A percentile compares a stretch with the other conserved stretches of the same genome.
Evolutionary conservation across 92 coral and sea anemone genomes (phyloP).

Genomic region (Meandrina meandrites): DNA sequence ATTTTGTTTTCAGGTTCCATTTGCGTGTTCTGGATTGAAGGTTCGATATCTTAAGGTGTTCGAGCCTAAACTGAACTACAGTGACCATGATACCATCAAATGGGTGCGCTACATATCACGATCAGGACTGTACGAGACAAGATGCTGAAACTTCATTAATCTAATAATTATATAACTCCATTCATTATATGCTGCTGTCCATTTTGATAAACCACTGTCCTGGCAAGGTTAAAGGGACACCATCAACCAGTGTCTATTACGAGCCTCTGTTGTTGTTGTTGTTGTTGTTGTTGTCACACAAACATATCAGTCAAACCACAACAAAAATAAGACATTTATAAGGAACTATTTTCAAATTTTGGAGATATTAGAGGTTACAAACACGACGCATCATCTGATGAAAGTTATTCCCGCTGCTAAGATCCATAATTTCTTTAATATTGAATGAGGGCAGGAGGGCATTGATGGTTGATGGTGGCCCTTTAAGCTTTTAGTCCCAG

Average conservation of each 20-base stretch:
- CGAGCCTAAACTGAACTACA: slow-evolving; percentile 98
- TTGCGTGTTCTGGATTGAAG: slow-evolving; percentile 98
- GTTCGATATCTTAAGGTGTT: slow-evolving; percentile 99
- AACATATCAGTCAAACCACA: no score
- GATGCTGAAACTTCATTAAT: slow-evolving; percentile 65
- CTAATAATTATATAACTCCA: not conserved
- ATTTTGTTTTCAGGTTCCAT: slow-evolving; percentile 77
- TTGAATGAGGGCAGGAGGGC: no score
- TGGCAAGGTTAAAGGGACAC: not conserved
- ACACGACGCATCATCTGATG: no score
- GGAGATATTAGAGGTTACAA: no score
- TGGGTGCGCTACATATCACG: slow-evolving; percentile 99
- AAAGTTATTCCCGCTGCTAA: no score
- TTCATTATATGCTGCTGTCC: not conserved
- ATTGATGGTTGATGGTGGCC: no score
- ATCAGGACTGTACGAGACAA: slow-evolving; percentile 96
- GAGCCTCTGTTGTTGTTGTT: no score
- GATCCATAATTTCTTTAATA: no score
- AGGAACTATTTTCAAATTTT: no score
- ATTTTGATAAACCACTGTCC: not conserved
- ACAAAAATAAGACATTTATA: no score
- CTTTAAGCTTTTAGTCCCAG: not conserved
- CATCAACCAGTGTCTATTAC: no score
- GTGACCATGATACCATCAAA: slow-evolving; percentile 98
- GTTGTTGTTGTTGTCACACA: no score